Evolutionary conservation across 2,797 vertebrate species (phyloP), one percentile per base, ranked within the genome.

Genomic region (Coccyzus lansbergi): DNA sequence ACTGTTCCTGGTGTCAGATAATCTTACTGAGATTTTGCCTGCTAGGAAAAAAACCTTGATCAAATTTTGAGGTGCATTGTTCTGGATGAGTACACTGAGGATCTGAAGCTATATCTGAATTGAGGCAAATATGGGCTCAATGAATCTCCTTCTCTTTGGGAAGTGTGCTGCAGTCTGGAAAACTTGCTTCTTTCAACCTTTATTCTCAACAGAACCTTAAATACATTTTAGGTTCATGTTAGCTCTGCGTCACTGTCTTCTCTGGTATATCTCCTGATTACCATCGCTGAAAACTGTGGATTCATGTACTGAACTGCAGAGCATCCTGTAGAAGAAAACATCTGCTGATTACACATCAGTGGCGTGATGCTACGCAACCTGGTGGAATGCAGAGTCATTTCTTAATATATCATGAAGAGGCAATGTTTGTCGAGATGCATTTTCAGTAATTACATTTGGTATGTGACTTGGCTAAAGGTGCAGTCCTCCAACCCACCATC

Each of bases 301-400:
- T 94, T 94, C 86, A 92, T 83, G 75, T 90, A 3, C 65, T 83
- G 85, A 92, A 91, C 94, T 97, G 85, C 88, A 95, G 95, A 91
- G 88, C 90, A 94, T 90, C 64, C 59, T 90, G 84, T 92, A 68
- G 79, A 79, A 90, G 80, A 94, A 88, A 88, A 91, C 86, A 88
- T 94, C 86, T 94, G 77, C 76, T 94, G 74, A 87, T 88, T 84
- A 49, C 79, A 89, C 84, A 90, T 93, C 93, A 74, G 72, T 90
- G 92, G 88, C 4, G 83, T 96, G 93, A 94, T 96, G 81, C 78
- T 90, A 91, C 72, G 77, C 55, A 79, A 86, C 79, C 33, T 70
- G 31, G 64, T 36, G 78, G 88, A 94, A 86, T 92, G 86, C 93
- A 94, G 90, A 87, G 90, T 95, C 87, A 90, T 88, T 93, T 96